Evolutionary conservation across 2,888 invertebrate genomes (phyloP), one percentile per base, ranked within the genome.

Genomic region (Argyresthia goedartella): DNA sequence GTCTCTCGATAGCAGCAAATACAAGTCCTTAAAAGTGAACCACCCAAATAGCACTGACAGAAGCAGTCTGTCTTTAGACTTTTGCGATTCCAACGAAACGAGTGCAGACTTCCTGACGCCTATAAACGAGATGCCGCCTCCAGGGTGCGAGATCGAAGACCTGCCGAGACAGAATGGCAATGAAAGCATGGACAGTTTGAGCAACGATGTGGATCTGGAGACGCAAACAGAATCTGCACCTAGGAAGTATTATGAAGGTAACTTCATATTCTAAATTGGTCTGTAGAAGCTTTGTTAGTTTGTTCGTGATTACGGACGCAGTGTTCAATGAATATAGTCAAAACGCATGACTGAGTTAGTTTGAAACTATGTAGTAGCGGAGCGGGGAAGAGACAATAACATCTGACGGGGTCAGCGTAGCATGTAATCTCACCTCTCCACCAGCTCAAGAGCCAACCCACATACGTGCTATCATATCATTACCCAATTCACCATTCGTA

Each of bases 91-190:
- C 0, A 87, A 87, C 57, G 87, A 87, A 60, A 87, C 87, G 0
- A 87, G 86, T 57, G 87, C 87, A 0, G 87, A 87, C 59, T 87
- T 87, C 54, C 58, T 87, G 51, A 87, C 87, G 48, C 87, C 87
- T 1, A 87, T 87, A 4, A 87, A 87, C 41, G 87, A 87, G 57
- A 82, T 87, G 87, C 87, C 87, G 1, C 79, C 75, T 1, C 77
- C 86, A 0, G 82, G 82, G 0, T 85, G 86, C 53, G 87, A 85
- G 59, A 78, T 85, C 1, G 85, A 85, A 49, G 81, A 86, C n/a
- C 57, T 86, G 60, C 86, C 85, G 14, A 80, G 79, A 52, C 79
- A 78, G 35, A 84, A 85, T 35, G 84, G 85, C 0, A 81, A 74
- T 51, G 84, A 81, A 42, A 84, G 81, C 53, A 65, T 81, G 0